Percentiles rank a stretch among this genome's conserved stretches.
These are phyloP conservation scores for Acrossocheilus wenchowensis DNA, from an alignment of 2,797 vertebrate genomes.

Conservation along the genomic window DNA sequence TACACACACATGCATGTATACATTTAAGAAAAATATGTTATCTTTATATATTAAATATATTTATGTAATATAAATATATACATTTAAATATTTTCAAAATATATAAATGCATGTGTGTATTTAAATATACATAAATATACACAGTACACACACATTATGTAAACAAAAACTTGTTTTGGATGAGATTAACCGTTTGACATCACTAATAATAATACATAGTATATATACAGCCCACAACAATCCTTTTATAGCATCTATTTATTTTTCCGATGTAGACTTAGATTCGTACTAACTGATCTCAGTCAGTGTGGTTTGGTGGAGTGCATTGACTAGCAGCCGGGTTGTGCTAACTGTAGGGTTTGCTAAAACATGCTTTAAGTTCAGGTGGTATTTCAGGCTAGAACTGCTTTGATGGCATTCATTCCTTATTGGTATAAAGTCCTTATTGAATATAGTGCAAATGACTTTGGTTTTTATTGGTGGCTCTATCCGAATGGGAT, in stretches of 20 bases:
- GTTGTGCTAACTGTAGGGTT: neutral
- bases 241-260: neutral
- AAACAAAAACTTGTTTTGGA: too few species aligned
- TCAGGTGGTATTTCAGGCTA: constrained; percentile 6
- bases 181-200: too few species aligned
- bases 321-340: neutral
- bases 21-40: too few species aligned
- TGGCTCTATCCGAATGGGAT: neutral
- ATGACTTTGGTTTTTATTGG: neutral
- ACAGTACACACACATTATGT: too few species aligned
- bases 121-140: too few species aligned
- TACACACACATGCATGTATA: too few species aligned
- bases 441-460: neutral
- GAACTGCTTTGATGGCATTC: neutral
- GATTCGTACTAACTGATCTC: neutral
- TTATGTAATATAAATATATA: too few species aligned
- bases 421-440: neutral
- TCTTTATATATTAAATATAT: too few species aligned
- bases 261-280: neutral
- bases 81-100: too few species aligned
- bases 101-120: too few species aligned
- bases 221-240: constrained; percentile 8
- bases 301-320: constrained; percentile 1
- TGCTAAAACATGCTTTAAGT: neutral
- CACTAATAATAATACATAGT: neutral